Conservation (phyloP, 2,797 vertebrate genomes). For the Chanos chanos region DNA sequence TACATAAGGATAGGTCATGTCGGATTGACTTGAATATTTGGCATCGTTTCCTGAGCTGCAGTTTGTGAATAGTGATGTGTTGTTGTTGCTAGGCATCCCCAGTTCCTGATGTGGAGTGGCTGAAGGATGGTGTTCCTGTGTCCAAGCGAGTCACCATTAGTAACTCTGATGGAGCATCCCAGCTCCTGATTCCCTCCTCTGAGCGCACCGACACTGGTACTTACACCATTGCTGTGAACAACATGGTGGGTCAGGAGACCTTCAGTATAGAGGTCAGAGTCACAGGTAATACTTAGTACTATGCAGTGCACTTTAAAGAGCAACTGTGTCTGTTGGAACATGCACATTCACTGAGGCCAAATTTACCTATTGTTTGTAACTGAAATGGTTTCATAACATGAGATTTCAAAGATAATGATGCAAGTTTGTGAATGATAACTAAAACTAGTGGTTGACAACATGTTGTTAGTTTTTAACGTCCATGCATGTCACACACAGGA, state of each 20-base stretch:
- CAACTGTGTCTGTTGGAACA: no score
- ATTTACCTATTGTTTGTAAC: no score
- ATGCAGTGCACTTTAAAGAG: no score
- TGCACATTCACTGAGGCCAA: no score
- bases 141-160: constrained; percentile 60
- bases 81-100: constrained; percentile 73
- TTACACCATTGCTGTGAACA: constrained; percentile 74
- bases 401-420: no score
- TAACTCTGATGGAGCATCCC: constrained; percentile 66
- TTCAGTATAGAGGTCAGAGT: constrained; percentile 75
- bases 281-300: constrained; percentile 67
- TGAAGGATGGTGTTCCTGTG: constrained; percentile 78
- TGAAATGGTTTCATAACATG: no score
- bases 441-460: no score
- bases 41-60: not conserved
- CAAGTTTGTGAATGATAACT: no score
- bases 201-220: constrained; percentile 72
- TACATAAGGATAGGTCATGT: not conserved
- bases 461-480: no score
- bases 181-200: constrained; percentile 76
- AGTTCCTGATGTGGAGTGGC: constrained; percentile 71
- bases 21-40: not conserved
- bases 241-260: constrained; percentile 65
- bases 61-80: no score
- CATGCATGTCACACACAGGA: no score